Evolutionary conservation across 2,888 invertebrate species (phyloP).

Genomic region (Laothoe populi): DNA sequence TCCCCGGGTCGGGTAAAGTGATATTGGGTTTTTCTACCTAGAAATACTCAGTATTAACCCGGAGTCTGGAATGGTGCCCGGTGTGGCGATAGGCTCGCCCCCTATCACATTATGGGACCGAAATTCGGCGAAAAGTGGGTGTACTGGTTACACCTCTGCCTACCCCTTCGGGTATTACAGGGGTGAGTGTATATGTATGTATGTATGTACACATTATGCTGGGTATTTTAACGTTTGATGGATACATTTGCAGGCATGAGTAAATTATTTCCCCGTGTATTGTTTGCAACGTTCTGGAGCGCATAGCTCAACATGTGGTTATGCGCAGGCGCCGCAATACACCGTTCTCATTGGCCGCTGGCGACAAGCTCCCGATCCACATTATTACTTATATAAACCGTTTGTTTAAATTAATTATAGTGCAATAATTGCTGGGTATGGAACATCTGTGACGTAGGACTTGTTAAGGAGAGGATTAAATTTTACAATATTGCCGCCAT

Average conservation of each 20-base stretch:
- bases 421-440: constrained; percentile 60
- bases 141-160: too few species aligned
- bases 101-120: too few species aligned
- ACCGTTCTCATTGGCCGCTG: constrained; percentile 72
- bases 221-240: constrained; percentile 26
- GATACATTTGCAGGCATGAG: constrained; percentile 27
- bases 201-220: neutral
- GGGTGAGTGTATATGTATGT: too few species aligned
- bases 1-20: too few species aligned
- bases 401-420: constrained; percentile 76
- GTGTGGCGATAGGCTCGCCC: too few species aligned
- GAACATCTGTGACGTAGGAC: constrained; percentile 55
- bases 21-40: too few species aligned
- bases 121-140: too few species aligned
- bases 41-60: too few species aligned
- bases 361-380: constrained; percentile 78
- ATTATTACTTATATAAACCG: constrained; percentile 57
- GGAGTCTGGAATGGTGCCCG: too few species aligned
- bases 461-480: constrained; percentile 39
- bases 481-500: neutral
- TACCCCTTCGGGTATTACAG: too few species aligned
- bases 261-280: constrained; percentile 45
- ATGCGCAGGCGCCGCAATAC: constrained; percentile 77
- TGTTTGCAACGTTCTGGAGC: constrained; percentile 53
- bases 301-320: constrained; percentile 73